A percentile compares a stretch with the other conserved stretches of the same genome.
Evolutionary conservation across 2,113 vertebrate genomes (phyloP).

Genomic region (Paralichthys olivaceus): DNA sequence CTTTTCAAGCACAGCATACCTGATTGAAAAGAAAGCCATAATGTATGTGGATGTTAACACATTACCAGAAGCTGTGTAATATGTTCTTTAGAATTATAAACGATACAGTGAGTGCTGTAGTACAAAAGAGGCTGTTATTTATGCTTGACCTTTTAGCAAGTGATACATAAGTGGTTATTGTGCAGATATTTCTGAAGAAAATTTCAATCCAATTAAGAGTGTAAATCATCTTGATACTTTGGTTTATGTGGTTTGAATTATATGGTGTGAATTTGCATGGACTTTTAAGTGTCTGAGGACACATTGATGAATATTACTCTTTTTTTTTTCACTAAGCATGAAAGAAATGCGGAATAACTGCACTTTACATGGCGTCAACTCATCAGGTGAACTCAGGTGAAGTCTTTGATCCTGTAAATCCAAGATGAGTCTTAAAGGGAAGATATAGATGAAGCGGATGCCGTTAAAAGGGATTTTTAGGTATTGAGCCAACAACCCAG

Average conservation of each 20-base stretch:
- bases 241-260: slow-evolving; percentile 17
- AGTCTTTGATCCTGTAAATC: slow-evolving; percentile 41
- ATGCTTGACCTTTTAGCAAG: slow-evolving; percentile 40
- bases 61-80: background rate
- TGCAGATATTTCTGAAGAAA: background rate
- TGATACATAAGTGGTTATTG: slow-evolving; percentile 33
- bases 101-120: slow-evolving; percentile 20
- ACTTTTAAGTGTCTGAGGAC: background rate
- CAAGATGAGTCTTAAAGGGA: slow-evolving; percentile 28
- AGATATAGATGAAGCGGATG: slow-evolving; percentile 27
- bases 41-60: slow-evolving; percentile 14
- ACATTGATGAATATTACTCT: slow-evolving; percentile 10
- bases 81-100: slow-evolving; percentile 22
- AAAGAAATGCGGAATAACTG: slow-evolving; percentile 3
- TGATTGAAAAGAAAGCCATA: slow-evolving; percentile 1
- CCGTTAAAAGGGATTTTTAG: slow-evolving; percentile 27
- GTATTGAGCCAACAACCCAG: slow-evolving; percentile 22
- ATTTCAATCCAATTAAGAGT: slow-evolving; percentile 4
- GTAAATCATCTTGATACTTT: slow-evolving; percentile 4
- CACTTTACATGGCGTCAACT: background rate
- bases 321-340: background rate
- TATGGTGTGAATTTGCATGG: slow-evolving; percentile 11
- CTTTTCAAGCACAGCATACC: slow-evolving; percentile 13
- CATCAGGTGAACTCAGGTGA: slow-evolving; percentile 36
- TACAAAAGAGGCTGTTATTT: slow-evolving; percentile 26